phyloP scores from a whole-genome alignment of 2,113 vertebrate species.

The Pungitius pungitius region DNA sequence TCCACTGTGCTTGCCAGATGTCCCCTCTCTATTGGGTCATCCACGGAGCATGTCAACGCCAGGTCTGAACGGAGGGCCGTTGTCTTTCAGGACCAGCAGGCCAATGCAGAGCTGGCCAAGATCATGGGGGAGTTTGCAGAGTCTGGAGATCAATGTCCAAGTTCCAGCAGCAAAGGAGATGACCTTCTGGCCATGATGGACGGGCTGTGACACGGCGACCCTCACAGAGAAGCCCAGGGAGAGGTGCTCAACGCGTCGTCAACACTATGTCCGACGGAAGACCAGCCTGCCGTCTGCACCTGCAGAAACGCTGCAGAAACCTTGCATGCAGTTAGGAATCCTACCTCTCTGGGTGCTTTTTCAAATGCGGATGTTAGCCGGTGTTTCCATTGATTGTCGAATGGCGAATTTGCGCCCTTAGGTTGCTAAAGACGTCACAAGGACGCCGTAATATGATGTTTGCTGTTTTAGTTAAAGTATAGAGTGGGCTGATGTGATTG shows the following conservation, averaged over 20 bases:
- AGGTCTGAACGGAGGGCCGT: neutral
- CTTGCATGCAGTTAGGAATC: constrained; percentile 38
- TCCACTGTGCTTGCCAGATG: constrained; percentile 16
- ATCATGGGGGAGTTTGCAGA: constrained; percentile 92
- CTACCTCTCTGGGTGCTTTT: constrained; percentile 27
- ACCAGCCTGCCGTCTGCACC: constrained; percentile 36
- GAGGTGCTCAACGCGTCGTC: constrained; percentile 7
- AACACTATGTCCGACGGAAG: constrained; percentile 31
- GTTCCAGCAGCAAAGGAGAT: constrained; percentile 87
- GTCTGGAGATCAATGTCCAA: constrained; percentile 71
- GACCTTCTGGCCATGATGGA: constrained; percentile 97
- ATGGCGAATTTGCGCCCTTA: constrained; percentile 28
- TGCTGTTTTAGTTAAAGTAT: constrained; percentile 13
- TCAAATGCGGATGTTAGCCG: constrained; percentile 22
- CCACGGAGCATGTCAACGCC: neutral
- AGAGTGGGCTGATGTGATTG: constrained; percentile 18
- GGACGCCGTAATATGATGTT: constrained; percentile 20
- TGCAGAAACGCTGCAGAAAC: constrained; percentile 40
- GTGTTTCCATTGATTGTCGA: constrained; percentile 8
- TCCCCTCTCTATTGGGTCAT: neutral
- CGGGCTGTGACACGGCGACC: constrained; percentile 79
- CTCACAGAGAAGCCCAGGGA: constrained; percentile 15
- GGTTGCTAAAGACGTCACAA: neutral
- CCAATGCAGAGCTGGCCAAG: constrained; percentile 85
- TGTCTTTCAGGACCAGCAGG: constrained; percentile 85